phyloP scores from a whole-genome alignment of 2,888 invertebrate species.

The Julus scanicus region DNA sequence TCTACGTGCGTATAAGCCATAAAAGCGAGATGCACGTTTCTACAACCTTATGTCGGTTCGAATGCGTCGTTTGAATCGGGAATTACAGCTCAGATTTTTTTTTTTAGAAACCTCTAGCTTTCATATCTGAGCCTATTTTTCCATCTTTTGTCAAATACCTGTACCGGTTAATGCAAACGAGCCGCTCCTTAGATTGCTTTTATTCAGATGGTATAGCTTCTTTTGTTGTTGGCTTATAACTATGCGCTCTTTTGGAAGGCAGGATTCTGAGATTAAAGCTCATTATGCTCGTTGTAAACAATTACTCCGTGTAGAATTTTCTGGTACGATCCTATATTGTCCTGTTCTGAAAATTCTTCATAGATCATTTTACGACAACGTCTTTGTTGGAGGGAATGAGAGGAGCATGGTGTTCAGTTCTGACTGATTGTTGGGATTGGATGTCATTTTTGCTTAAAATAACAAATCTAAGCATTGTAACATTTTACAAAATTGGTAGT shows the following conservation, averaged over 20 bases:
- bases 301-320: background rate
- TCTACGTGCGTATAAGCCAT: background rate
- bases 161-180: background rate
- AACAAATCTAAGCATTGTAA: too few relatives aligned
- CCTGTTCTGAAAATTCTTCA: too few relatives aligned
- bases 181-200: background rate
- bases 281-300: too few relatives aligned
- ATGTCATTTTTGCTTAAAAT: too few relatives aligned
- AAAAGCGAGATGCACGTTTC: background rate
- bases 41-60: background rate
- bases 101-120: background rate
- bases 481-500: too few relatives aligned
- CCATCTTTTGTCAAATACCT: background rate
- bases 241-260: background rate
- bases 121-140: background rate
- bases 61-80: background rate
- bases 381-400: too few relatives aligned
- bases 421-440: too few relatives aligned
- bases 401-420: too few relatives aligned
- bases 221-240: too few relatives aligned
- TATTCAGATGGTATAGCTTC: background rate
- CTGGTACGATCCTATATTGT: background rate
- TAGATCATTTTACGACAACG: too few relatives aligned
- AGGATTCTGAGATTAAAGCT: background rate
- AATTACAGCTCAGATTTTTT: background rate